Evolutionary conservation across 1,140 invertebrate species (phyloP), one percentile per base, ranked within the genome.

Genomic region (Dendrolimus punctatus): DNA sequence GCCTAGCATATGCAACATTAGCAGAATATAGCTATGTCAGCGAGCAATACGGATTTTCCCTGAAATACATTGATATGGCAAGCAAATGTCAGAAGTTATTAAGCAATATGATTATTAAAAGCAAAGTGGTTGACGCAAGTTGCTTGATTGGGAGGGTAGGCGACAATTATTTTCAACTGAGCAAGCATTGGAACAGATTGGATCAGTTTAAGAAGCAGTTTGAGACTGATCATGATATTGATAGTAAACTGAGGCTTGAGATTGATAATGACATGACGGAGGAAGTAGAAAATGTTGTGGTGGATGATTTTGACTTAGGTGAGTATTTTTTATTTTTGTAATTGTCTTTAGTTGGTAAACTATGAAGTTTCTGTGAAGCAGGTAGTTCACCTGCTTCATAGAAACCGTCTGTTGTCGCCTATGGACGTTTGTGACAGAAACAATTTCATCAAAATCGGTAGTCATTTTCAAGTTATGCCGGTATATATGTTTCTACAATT

Each of bases 161-260:
- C 0, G 95, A 96, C 71, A 93, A 92, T 64, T 93, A 91, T 70
- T 93, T 95, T 55, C 93, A 93, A 85, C 88, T 92, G 47, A 91
- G 92, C 40, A 93, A 94, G 66, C 88, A 92, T 62, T 94, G 92
- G 92, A 56, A 66, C 4, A 87, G 65, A 0, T 41, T 81, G 42
- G 80, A 88, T 7, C 88, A 91, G 55, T 92, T 88, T 37, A 73
- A 84, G 44, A 78, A 72, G 5, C 87, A 88, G 60, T 89, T 88
- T 39, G 87, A 87, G 8, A 86, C 82, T 0, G 90, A 91, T 37
- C 82, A 86, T 40, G 77, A 79, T 5, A 71, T 81, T 3, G 83
- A 86, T 40, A 57, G 48, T 6, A 66, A 71, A 49, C 66, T 65
- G 62, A 87, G 58, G 60, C 71, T 63, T 41, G 89, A 89, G 46